Conservation (phyloP, 1,140 invertebrate species). For the Pinna nobilis region DNA sequence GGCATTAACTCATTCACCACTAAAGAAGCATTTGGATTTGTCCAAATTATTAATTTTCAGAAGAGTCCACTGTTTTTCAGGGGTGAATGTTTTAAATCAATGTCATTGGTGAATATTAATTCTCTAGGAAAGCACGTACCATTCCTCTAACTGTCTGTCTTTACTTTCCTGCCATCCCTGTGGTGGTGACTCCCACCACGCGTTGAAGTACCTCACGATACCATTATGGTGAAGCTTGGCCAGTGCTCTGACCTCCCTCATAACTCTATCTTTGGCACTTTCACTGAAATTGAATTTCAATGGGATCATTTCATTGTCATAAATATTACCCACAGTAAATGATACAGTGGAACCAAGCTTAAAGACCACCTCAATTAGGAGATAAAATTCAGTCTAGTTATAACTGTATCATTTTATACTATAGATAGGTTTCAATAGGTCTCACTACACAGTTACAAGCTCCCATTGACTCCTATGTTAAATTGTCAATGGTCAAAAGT, state of each 20-base stretch:
- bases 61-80: too few species aligned
- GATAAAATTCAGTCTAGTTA: not conserved
- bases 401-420: too few species aligned
- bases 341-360: not conserved
- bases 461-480: too few species aligned
- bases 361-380: not conserved
- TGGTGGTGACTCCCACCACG: slow-evolving; percentile 95
- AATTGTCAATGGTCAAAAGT: too few species aligned
- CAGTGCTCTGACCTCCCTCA: slow-evolving; percentile 94
- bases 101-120: too few species aligned
- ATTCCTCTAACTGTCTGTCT: slow-evolving; percentile 78
- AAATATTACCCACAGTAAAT: not conserved
- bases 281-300: slow-evolving; percentile 76
- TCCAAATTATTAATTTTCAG: too few species aligned
- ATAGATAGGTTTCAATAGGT: too few species aligned
- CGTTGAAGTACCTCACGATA: slow-evolving; percentile 96
- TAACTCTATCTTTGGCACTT: slow-evolving; percentile 87
- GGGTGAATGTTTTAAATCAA: too few species aligned
- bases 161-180: slow-evolving; percentile 88
- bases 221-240: slow-evolving; percentile 95
- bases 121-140: too few species aligned
- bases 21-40: too few species aligned
- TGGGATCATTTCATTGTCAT: not conserved
- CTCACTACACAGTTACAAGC: too few species aligned
- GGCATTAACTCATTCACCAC: too few species aligned